These are phyloP conservation scores for Drosophila imparisetae DNA, from an alignment of 2,888 invertebrate species.

Conservation along the genomic window DNA sequence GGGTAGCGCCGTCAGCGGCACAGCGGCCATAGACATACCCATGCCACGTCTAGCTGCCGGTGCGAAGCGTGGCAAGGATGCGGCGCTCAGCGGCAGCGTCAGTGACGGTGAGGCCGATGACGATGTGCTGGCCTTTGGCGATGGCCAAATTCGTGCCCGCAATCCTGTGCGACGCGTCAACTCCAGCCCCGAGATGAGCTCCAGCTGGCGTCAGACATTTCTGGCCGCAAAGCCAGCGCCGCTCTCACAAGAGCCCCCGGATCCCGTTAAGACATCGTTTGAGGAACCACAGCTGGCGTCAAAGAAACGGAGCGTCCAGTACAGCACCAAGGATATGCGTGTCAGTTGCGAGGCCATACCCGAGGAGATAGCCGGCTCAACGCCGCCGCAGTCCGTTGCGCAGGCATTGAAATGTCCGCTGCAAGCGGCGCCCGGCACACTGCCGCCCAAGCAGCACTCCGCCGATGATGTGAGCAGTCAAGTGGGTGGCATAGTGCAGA, in stretches of 20 bases:
- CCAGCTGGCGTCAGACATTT: conserved; percentile 92
- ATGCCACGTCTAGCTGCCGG: conserved; percentile 86
- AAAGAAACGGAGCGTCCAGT: conserved; percentile 86
- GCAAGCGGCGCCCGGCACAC: conserved; percentile 44
- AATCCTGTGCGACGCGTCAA: conserved; percentile 95
- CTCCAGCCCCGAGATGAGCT: conserved; percentile 96
- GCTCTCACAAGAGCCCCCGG: conserved; percentile 82
- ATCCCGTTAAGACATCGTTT: conserved; percentile 23
- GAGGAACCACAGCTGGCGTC: conserved; percentile 63
- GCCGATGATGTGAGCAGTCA: conserved; percentile 83
- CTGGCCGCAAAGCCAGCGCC: conserved; percentile 82
- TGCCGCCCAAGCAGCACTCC: conserved; percentile 84
- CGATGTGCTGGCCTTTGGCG: conserved; percentile 84
- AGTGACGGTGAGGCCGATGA: conserved; percentile 85
- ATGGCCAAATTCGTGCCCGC: conserved; percentile 86
- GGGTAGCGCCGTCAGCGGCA: conserved; percentile 71
- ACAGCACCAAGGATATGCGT: conserved; percentile 90
- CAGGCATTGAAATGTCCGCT: conserved; percentile 80
- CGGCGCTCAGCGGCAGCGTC: conserved; percentile 82
- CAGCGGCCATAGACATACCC: conserved; percentile 89
- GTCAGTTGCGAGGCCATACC: conserved; percentile 96
- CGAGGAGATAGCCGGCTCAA: conserved; percentile 92
- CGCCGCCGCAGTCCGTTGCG: conserved; percentile 87
- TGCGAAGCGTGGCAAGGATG: conserved; percentile 80
- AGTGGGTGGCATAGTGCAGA: conserved; percentile 69